These are phyloP conservation scores for Scaptomyza flava DNA, from an alignment of 2,888 invertebrate genomes.

Conservation along the genomic window DNA sequence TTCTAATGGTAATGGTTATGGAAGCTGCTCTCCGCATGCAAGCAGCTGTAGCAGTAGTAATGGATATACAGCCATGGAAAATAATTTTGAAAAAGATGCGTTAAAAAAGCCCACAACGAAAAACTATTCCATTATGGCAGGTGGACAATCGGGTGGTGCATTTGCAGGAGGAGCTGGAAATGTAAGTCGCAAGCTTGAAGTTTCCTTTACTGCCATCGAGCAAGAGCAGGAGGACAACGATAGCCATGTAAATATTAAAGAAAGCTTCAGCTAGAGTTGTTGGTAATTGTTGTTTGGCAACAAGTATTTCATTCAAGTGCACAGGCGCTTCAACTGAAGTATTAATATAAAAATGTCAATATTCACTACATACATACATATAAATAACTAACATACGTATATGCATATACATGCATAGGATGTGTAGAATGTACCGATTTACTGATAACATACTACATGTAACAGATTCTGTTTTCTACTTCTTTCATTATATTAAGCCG, in stretches of 20 bases:
- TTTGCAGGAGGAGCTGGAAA: slow-evolving; percentile 3
- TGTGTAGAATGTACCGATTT: slow-evolving; percentile 10
- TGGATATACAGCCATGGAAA: slow-evolving; percentile 16
- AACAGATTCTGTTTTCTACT: slow-evolving; percentile 10
- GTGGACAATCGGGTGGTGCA: slow-evolving; percentile 31
- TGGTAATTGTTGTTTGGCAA: background rate
- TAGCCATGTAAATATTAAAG: slow-evolving; percentile 20
- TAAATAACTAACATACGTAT: slow-evolving; percentile 1
- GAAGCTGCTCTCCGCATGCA: slow-evolving; percentile 46
- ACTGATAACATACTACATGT: slow-evolving; percentile 9
- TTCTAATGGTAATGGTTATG: slow-evolving; percentile 22
- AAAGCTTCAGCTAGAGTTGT: slow-evolving; percentile 25
- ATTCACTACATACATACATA: slow-evolving; percentile 20
- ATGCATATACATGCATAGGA: background rate
- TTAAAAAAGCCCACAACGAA: slow-evolving; percentile 53
- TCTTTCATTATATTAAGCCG: slow-evolving; percentile 1
- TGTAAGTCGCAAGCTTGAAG: slow-evolving; percentile 44
- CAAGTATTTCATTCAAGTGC: slow-evolving; percentile 48
- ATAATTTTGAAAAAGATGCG: slow-evolving; percentile 43
- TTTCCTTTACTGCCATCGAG: slow-evolving; percentile 36
- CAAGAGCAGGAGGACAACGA: slow-evolving; percentile 36
- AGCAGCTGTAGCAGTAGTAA: slow-evolving; percentile 31
- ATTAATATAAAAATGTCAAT: slow-evolving; percentile 36
- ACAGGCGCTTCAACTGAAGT: slow-evolving; percentile 57
- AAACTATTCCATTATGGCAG: slow-evolving; percentile 80